Evolutionary conservation across 1,140 invertebrate species (phyloP), one percentile per base, ranked within the genome.

Genomic region (Prorops nasuta): DNA sequence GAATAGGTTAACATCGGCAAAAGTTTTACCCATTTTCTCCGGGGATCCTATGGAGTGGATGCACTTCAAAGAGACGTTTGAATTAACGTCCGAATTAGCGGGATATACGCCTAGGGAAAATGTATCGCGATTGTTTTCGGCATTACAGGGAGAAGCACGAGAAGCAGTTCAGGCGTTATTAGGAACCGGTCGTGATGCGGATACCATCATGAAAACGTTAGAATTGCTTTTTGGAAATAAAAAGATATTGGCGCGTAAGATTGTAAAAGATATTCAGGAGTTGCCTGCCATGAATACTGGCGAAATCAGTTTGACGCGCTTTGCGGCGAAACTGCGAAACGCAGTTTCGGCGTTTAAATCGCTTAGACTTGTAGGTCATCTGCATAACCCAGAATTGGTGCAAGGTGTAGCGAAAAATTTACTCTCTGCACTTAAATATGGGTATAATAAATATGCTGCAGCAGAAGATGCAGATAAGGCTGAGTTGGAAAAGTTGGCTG

Each of bases 151-250:
- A 2, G 31, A 49, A 18, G 45, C 45, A 0, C 12, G 22, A 8
- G 36, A 48, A 3, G 45, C 45, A 12, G 45, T 48, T 10, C 3
- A 14, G 3, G 18, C 36, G 9, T 21, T 48, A 17, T 36, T 48
- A 24, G 17, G 19, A 8, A 39, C 45, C 3, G 14, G 10, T 12
- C 12, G 20, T 18, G 31, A 38, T 7, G 19, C 36, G 6, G 8
- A 10, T 3, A 3, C 18, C 9, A 31, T 48, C 0, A 48, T 48
- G 15, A 24, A 40, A 15, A 40, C 45, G 4, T 16, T 48, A n/a
- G 18, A 51, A 48, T 40, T 48, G 6, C 35, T 17, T n/a, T 48
- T 48, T 24, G 45, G 47, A 3, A 49, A 49, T 31, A 15, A 32
- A 2, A 24, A 49, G 6, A 14, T 42, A 16, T 15, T 49, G 15